Evolutionary conservation across 2,888 invertebrate genomes (phyloP).

Genomic region (Megalurothrips usitatus): DNA sequence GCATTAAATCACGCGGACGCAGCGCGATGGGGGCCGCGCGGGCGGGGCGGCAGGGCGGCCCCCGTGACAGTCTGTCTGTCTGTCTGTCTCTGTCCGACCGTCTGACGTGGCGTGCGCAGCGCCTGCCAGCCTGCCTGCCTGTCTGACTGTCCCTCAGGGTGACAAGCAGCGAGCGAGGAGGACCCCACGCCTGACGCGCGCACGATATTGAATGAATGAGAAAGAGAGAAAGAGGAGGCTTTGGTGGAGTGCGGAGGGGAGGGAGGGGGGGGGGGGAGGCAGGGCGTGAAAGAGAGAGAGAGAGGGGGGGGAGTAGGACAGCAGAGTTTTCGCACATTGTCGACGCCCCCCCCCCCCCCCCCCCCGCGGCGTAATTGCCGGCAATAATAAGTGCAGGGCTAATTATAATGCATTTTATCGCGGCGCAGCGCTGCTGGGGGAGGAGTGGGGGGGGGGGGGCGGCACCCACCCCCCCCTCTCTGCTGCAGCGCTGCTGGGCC

Average conservation of each 20-base stretch:
- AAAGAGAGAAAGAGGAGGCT: background rate
- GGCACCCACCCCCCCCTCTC: background rate
- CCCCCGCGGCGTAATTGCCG: background rate
- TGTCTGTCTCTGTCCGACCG: too few relatives aligned
- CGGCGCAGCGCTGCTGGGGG: background rate
- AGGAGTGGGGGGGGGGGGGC: background rate
- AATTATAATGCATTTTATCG: constrained; percentile 24
- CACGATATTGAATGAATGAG: background rate
- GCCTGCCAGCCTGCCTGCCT: too few relatives aligned
- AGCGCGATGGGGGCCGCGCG: background rate
- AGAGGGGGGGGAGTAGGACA: background rate
- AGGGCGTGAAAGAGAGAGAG: too few relatives aligned
- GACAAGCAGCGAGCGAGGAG: too few relatives aligned
- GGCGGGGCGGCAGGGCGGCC: background rate
- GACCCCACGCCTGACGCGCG: too few relatives aligned
- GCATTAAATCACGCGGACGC: constrained; percentile 16
- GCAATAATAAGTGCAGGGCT: constrained; percentile 19
- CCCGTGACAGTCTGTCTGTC: background rate
- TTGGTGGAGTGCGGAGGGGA: background rate
- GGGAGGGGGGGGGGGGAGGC: too few relatives aligned
- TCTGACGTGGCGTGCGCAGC: too few relatives aligned
- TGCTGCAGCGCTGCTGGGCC: background rate
- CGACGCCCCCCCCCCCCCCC: background rate
- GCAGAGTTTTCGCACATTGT: background rate
- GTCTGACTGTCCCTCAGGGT: too few relatives aligned